Evolutionary conservation across 2,797 vertebrate species (phyloP).

Genomic region (Melanotaenia boesemani): DNA sequence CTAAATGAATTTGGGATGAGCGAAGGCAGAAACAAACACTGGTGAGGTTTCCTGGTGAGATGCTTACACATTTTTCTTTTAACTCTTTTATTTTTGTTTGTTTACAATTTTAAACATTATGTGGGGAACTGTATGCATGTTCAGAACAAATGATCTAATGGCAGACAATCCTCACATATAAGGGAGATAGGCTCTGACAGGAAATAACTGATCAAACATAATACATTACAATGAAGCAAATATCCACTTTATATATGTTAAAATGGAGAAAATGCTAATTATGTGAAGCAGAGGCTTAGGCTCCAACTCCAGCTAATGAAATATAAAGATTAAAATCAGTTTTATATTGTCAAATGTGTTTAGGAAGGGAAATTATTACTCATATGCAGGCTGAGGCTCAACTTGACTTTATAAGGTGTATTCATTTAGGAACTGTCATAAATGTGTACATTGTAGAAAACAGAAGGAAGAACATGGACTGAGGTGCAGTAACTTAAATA

Average conservation of each 20-base stretch:
- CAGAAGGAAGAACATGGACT: constrained; percentile 1
- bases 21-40: not conserved
- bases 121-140: not conserved
- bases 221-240: not conserved
- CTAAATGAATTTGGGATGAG: not conserved
- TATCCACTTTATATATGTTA: not conserved
- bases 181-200: too few relatives aligned
- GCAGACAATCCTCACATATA: not conserved
- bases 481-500: constrained; percentile 6
- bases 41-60: not conserved
- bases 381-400: not conserved
- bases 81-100: not conserved
- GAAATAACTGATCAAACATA: not conserved
- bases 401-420: not conserved
- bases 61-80: too few relatives aligned
- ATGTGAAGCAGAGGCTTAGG: not conserved
- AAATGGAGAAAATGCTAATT: not conserved
- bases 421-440: not conserved
- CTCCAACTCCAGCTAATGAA: not conserved
- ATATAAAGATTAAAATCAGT: not conserved
- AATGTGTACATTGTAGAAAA: not conserved
- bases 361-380: not conserved
- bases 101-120: not conserved
- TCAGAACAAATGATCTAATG: not conserved
- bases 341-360: not conserved